Percentiles rank a stretch among this genome's conserved stretches.
These are phyloP conservation scores for Hypsibius dujardini DNA, from an alignment of 1,140 invertebrate species.

Conservation along the genomic window DNA sequence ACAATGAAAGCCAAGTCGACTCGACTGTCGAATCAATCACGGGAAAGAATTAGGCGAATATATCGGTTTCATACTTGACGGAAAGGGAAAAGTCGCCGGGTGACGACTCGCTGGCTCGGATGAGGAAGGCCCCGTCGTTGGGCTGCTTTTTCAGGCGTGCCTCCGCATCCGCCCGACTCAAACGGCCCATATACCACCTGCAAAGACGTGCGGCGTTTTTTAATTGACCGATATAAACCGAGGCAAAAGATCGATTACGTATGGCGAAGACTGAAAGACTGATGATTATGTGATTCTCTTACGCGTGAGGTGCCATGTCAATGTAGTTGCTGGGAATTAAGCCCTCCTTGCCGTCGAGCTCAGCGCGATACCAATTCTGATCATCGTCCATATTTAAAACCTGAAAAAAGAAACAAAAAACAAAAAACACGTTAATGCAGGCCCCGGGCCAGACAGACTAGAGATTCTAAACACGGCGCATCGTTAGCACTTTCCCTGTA, in stretches of 20 bases:
- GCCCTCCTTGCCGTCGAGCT: conserved; percentile 91
- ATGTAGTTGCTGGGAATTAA: conserved; percentile 98
- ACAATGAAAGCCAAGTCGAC: conserved; percentile 19
- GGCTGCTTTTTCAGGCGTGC: conserved; percentile 64
- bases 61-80: conserved; percentile 64
- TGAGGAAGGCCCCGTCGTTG: conserved; percentile 92
- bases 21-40: too few relatives aligned
- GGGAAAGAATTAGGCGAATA: too few relatives aligned
- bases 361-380: conserved; percentile 98
- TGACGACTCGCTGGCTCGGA: conserved; percentile 92
- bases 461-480: too few relatives aligned
- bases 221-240: too few relatives aligned
- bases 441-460: too few relatives aligned
- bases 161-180: conserved; percentile 88
- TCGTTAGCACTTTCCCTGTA: too few relatives aligned
- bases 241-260: too few relatives aligned
- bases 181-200: conserved; percentile 88
- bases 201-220: too few relatives aligned
- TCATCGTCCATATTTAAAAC: conserved; percentile 99
- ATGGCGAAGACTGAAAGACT: too few relatives aligned
- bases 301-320: conserved; percentile 77
- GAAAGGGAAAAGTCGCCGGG: conserved; percentile 97
- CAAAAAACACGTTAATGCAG: too few relatives aligned
- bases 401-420: conserved; percentile 46
- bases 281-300: too few relatives aligned